A percentile compares a stretch with the other conserved stretches of the same genome.
Evolutionary conservation across 2,113 vertebrate species (phyloP).

Genomic region (Platycercus adscitus): DNA sequence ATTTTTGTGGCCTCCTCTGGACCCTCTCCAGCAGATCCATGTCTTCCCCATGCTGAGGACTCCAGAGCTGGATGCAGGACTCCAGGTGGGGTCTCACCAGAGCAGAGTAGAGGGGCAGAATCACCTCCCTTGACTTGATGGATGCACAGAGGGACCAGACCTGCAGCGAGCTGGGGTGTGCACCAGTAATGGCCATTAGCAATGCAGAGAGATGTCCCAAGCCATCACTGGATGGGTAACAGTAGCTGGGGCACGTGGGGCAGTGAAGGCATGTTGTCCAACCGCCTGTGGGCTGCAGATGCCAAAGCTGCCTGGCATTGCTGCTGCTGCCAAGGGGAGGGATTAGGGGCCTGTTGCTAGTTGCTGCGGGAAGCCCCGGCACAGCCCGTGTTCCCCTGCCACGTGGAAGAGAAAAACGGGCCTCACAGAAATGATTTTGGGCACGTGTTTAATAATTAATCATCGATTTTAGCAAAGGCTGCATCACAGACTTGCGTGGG

Average conservation of each 20-base stretch:
- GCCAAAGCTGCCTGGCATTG: not conserved
- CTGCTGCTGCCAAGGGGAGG: not conserved
- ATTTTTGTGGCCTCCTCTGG: not conserved
- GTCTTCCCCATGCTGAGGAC: not conserved
- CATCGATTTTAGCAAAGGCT: constrained; percentile 29
- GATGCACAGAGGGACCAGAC: not conserved
- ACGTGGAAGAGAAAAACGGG: not conserved
- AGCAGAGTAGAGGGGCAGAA: not conserved
- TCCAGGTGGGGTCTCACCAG: not conserved
- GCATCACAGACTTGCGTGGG: constrained; percentile 33
- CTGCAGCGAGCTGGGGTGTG: not conserved
- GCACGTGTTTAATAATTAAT: constrained; percentile 47
- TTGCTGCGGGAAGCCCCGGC: not conserved
- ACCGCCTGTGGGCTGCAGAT: not conserved
- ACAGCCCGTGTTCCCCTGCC: not conserved
- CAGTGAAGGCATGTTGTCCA: not conserved
- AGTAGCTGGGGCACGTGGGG: fast-evolving
- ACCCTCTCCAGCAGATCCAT: not conserved
- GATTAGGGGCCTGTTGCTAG: not conserved
- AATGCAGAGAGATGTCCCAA: not conserved
- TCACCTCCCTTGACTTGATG: not conserved
- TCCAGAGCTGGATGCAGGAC: not conserved
- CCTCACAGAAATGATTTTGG: constrained; percentile 17
- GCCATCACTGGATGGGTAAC: not conserved
- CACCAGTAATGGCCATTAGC: not conserved